Percentiles rank a stretch among this genome's conserved stretches.
These are phyloP conservation scores for Enteromius argenteus DNA, from an alignment of 2,797 vertebrate genomes.

Conservation along the genomic window DNA sequence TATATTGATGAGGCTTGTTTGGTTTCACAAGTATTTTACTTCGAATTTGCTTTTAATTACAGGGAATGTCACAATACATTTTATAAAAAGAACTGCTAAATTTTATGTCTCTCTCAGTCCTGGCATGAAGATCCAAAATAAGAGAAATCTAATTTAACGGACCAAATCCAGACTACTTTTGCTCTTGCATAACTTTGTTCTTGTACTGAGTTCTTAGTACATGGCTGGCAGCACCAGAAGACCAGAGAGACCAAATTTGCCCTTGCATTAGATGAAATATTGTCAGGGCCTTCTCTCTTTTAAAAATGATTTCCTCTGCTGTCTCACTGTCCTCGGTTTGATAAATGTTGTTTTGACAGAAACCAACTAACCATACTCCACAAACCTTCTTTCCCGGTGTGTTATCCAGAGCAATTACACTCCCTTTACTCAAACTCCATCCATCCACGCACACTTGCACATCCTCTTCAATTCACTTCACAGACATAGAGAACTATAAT, in stretches of 20 bases:
- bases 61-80: constrained; percentile 60
- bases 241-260: constrained; percentile 30
- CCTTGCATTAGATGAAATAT: constrained; percentile 16
- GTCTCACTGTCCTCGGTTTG: constrained; percentile 59
- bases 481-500: constrained; percentile 35
- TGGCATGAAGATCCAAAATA: constrained; percentile 29
- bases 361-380: constrained; percentile 62
- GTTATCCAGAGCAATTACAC: constrained; percentile 64
- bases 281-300: constrained; percentile 31
- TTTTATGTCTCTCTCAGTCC: constrained; percentile 24
- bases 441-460: constrained; percentile 44
- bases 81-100: constrained; percentile 26
- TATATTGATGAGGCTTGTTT: constrained; percentile 46
- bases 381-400: constrained; percentile 52
- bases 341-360: constrained; percentile 76
- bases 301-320: constrained; percentile 23
- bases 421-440: constrained; percentile 50
- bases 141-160: constrained; percentile 29
- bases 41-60: constrained; percentile 66
- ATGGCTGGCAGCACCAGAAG: background rate
- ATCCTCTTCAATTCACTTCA: constrained; percentile 46
- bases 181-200: constrained; percentile 3
- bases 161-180: constrained; percentile 9
- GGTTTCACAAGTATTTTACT: constrained; percentile 50
- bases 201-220: background rate